These are phyloP conservation scores for Drosophila siamana DNA, from an alignment of 2,888 invertebrate species.

Conservation along the genomic window DNA sequence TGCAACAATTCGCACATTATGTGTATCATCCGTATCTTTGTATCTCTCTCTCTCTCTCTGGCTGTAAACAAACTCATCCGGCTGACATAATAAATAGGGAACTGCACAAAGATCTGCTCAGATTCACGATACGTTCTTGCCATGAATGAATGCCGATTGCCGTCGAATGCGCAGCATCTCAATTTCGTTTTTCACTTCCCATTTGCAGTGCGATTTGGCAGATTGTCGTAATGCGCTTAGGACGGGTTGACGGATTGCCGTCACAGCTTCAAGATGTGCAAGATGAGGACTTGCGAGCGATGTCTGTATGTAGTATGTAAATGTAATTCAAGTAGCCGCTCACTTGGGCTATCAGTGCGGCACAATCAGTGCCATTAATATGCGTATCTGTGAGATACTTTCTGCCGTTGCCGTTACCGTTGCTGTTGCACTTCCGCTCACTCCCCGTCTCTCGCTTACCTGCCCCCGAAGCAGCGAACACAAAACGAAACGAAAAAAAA, in stretches of 20 bases:
- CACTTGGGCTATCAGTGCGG: conserved; percentile 51
- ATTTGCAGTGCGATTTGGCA: conserved; percentile 27
- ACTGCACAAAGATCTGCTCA: conserved; percentile 51
- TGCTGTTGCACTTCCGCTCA: conserved; percentile 60
- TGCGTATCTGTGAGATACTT: conserved; percentile 63
- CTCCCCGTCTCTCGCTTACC: not conserved
- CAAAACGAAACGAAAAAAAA: conserved; percentile 26
- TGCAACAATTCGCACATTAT: conserved; percentile 51
- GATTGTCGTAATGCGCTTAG: conserved; percentile 64
- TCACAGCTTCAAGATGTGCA: no score
- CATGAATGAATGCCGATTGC: conserved; percentile 50
- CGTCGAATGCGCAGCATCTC: conserved; percentile 10
- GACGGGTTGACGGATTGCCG: conserved; percentile 53
- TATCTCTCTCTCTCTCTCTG: conserved; percentile 27
- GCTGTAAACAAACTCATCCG: conserved; percentile 65
- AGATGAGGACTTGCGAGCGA: not conserved
- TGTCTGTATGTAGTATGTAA: conserved; percentile 43
- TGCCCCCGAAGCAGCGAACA: no score
- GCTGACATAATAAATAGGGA: conserved; percentile 36
- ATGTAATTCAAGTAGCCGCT: conserved; percentile 70
- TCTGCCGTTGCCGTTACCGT: conserved; percentile 6
- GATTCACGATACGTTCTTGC: no score
- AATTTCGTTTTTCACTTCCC: conserved; percentile 14
- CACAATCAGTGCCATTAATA: conserved; percentile 72
- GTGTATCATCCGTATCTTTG: conserved; percentile 25